Conservation (phyloP, 1,140 invertebrate genomes). For the Drosophila kurseongensis region DNA sequence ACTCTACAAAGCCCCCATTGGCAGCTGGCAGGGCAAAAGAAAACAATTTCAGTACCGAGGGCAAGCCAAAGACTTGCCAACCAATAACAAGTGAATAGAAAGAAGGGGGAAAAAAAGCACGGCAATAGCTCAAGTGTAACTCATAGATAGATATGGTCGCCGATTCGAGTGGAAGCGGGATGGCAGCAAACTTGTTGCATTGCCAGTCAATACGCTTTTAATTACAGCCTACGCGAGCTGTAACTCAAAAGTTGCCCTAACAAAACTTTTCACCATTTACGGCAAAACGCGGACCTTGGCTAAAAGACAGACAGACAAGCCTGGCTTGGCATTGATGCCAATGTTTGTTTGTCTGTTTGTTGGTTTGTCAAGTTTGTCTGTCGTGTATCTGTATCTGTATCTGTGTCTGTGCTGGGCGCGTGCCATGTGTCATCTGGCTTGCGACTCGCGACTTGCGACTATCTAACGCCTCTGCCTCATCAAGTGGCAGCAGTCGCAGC, state of each 20-base stretch:
- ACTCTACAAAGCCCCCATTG: slow-evolving; percentile 58
- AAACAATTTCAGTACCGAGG: slow-evolving; percentile 40
- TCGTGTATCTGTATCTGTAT: slow-evolving; percentile 40
- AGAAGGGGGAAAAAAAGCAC: slow-evolving; percentile 28
- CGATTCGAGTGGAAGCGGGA: slow-evolving; percentile 62
- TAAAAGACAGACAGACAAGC: slow-evolving; percentile 29
- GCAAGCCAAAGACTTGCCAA: slow-evolving; percentile 28
- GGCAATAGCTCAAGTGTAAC: slow-evolving; percentile 19
- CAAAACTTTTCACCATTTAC: slow-evolving; percentile 77
- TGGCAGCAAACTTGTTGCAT: slow-evolving; percentile 51
- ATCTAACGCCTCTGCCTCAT: slow-evolving; percentile 83
- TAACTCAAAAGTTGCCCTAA: slow-evolving; percentile 71
- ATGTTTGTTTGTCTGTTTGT: slow-evolving; percentile 47
- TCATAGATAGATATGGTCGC: slow-evolving; percentile 25
- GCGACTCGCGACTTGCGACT: slow-evolving; percentile 62
- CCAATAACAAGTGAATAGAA: slow-evolving; percentile 74
- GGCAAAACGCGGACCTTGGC: slow-evolving; percentile 70
- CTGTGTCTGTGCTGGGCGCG: slow-evolving; percentile 64
- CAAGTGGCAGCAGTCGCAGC: slow-evolving; percentile 50
- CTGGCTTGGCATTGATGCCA: slow-evolving; percentile 65
- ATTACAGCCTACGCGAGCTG: slow-evolving; percentile 67
- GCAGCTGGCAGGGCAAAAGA: slow-evolving; percentile 40
- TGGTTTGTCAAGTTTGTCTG: slow-evolving; percentile 33
- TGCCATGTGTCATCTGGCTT: slow-evolving; percentile 78
- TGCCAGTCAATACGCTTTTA: slow-evolving; percentile 80